Base-by-base conservation (phyloP, 2,797 vertebrate species). In the Anguilla obscura region DNA sequence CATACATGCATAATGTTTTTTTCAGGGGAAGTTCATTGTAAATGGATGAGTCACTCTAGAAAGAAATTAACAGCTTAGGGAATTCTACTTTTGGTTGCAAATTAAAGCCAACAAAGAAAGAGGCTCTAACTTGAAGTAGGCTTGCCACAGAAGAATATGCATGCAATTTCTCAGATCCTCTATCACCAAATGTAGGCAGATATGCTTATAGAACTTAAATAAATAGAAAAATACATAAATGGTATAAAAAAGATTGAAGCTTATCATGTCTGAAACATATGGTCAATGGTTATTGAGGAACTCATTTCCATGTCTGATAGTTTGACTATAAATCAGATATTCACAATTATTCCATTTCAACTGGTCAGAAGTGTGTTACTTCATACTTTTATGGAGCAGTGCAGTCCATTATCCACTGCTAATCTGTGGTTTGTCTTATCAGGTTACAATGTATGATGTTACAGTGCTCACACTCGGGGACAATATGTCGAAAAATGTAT, bases 401-500 rank as follows among this genome's bases (percentile, higher is more conserved):
- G 12, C 69, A 71, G 7, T 27, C 27, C n/a, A 33, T 71, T 30
- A 58, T 58, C 56, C 56, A 16, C 16, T 58, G n/a, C 63, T 27
- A 33, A 71, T 71, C 69, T 36, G 33, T 76, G 74, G 74, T 76
- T 18, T 76, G 33, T 71, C 69, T 71, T 71, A 71, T 71, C n/a
- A 71, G 69, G 69, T 71, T 33, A 33, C 27, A 71, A 4, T 76
- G 3, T 40, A 76, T 76, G 14, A 16, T 36, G 6, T 33, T 40
- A 33, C 30, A 40, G 33, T 36, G 33, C 14, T 18, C 74, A 76
- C 74, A 76, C 74, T 76, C 33, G 0, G 10, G n/a, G 10, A 40
- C 16, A 40, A 18, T 40, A 76, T 12, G 27, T 36, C 71, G 36
- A 76, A 33, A 76, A 36, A 2, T 40, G 14, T 16, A 76, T 76